These are phyloP conservation scores for Synanthedon myopaeformis DNA, from an alignment of 2,888 invertebrate genomes.

Conservation along the genomic window DNA sequence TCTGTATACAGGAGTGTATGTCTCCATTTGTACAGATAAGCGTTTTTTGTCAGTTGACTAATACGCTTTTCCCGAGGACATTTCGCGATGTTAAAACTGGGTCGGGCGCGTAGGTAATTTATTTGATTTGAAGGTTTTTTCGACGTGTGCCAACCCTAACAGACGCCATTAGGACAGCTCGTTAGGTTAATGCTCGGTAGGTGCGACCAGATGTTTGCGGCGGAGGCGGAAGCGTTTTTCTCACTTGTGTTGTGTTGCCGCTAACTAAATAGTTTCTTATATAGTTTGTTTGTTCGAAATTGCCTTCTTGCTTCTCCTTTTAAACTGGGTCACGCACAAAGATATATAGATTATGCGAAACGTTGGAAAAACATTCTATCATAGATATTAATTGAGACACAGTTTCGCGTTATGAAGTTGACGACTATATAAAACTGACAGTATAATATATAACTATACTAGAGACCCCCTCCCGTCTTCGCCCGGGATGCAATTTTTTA, in stretches of 20 bases:
- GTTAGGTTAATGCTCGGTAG: slow-evolving; percentile 63
- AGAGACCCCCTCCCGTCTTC: too few relatives aligned
- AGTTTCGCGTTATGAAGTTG: too few relatives aligned
- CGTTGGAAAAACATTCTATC: too few relatives aligned
- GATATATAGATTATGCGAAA: not conserved
- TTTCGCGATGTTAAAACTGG: slow-evolving; percentile 37
- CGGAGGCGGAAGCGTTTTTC: slow-evolving; percentile 35
- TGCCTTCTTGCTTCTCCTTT: not conserved
- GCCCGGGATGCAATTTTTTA: too few relatives aligned
- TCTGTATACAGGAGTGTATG: slow-evolving; percentile 12
- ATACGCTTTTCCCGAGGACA: slow-evolving; percentile 30
- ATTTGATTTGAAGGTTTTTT: slow-evolving; percentile 57
- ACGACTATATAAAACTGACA: too few relatives aligned
- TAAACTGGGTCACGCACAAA: not conserved
- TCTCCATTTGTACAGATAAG: slow-evolving; percentile 42
- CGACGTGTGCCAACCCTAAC: slow-evolving; percentile 39
- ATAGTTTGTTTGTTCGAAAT: slow-evolving; percentile 7
- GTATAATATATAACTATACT: too few relatives aligned
- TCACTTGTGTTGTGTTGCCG: slow-evolving; percentile 37
- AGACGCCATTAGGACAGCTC: slow-evolving; percentile 61
- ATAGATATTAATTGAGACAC: too few relatives aligned
- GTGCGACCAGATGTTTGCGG: slow-evolving; percentile 55
- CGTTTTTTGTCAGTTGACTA: slow-evolving; percentile 48
- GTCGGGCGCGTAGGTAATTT: slow-evolving; percentile 41
- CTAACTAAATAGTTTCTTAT: slow-evolving; percentile 9